Conservation (phyloP, 2,113 vertebrate species). For the Barbus barbus region DNA sequence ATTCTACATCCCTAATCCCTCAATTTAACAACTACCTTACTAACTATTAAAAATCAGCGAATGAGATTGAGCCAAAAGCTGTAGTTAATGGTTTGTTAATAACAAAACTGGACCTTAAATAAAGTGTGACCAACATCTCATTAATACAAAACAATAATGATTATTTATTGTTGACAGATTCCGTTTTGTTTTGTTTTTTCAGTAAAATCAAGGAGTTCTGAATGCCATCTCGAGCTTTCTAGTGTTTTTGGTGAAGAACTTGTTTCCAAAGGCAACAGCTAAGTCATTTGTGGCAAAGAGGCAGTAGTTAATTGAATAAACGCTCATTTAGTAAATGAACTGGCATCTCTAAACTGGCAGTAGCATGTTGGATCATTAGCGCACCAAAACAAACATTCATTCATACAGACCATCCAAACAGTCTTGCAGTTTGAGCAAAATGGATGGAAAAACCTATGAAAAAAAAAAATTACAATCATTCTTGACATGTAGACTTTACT, state of each 20-base stretch:
- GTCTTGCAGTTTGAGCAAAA: background rate
- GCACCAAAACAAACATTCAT: background rate
- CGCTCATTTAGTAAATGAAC: background rate
- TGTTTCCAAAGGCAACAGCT: background rate
- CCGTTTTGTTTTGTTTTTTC: too few species aligned
- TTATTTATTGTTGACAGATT: too few species aligned
- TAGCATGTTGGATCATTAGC: background rate
- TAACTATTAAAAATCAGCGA: too few species aligned
- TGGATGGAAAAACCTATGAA: conserved; percentile 6
- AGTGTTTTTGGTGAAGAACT: background rate
- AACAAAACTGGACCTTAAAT: too few species aligned
- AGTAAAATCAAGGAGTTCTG: too few species aligned
- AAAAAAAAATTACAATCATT: conserved; percentile 8
- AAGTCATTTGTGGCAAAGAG: background rate
- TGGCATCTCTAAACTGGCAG: background rate
- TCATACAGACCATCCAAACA: background rate
- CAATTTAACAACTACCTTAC: too few species aligned
- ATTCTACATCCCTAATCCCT: too few species aligned
- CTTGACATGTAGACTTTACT: background rate
- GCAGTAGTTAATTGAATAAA: background rate
- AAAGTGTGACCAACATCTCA: too few species aligned
- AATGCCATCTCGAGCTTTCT: background rate
- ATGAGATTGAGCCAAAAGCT: too few species aligned
- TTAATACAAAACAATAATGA: too few species aligned
- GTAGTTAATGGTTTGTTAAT: too few species aligned